Base-by-base conservation (phyloP, 2,113 vertebrate genomes). In the Brachyistius frenatus region DNA sequence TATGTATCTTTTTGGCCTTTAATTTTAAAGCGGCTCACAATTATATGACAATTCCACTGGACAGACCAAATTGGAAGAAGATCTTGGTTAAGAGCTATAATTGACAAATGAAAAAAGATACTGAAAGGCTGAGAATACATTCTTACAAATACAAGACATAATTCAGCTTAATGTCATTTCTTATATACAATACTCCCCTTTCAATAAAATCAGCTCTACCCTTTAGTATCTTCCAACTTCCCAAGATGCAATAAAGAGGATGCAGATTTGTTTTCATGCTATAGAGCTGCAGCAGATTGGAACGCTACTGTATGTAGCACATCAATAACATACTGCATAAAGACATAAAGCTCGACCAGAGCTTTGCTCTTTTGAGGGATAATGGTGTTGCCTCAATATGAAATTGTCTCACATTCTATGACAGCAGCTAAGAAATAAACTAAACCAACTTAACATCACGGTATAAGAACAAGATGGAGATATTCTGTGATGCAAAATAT, bases 241-340 rank as follows among this genome's bases (percentile, higher is more conserved):
- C 60, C 10, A 23, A n/a, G 5, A 78, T 70, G n/a, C 52, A 55
- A 30, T 31, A 14, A 69, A 54, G 33, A 76, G 31, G 44, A 47
- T 31, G 7, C 65, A 50, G 23, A 52, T 62, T 31, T 69, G 39
- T 63, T 56, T 33, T 60, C 47, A 41, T 30, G 50, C 14, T 35
- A 7, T 13, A 30, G 49, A 50, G 47, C 11, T 41, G 23, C 33
- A 16, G 1, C 3, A 50, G 36, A 47, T n/a, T 16, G 1, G 15
- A 57, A 4, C 57, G 15, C 9, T 23, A 35, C 11, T 46, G 61
- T 16, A 66, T 15, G 52, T 37, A 50, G 54, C 44, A 15, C 47
- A 66, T 39, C 36, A 47, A 16, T 23, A 49, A 53, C 8, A n/a
- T 31, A 60, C 9, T n/a, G 49, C 44, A 33, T 10, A 7, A 5